Evolutionary conservation across 2,113 vertebrate species (phyloP).

Genomic region (Bujurquina vittata): DNA sequence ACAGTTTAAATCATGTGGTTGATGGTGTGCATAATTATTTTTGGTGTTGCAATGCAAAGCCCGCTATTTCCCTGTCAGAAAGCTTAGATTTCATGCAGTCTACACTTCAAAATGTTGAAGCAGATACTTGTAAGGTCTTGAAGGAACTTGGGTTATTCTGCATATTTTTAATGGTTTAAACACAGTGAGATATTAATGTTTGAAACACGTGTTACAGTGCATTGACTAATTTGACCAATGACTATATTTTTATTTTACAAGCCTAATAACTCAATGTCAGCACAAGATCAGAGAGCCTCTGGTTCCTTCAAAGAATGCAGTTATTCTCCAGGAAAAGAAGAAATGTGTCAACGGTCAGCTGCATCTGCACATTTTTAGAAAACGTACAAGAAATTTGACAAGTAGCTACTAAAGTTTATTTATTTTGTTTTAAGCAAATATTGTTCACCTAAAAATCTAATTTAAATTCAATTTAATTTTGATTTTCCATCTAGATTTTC

Average conservation of each 20-base stretch:
- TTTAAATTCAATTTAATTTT: neutral
- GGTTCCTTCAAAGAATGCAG: neutral
- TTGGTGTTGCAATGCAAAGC: slow-evolving; percentile 87
- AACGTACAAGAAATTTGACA: neutral
- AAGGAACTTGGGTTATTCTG: neutral
- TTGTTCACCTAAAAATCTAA: neutral
- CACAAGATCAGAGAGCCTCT: neutral
- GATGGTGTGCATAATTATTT: slow-evolving; percentile 89
- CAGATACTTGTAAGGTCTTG: neutral
- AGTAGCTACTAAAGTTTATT: neutral
- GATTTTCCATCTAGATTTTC: too few species aligned
- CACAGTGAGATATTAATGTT: neutral
- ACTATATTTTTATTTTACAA: slow-evolving; percentile 45
- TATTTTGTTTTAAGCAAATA: neutral
- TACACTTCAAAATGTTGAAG: neutral
- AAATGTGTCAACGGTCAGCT: neutral
- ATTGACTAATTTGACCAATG: neutral
- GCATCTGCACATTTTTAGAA: neutral
- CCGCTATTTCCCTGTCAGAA: neutral
- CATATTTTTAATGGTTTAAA: neutral
- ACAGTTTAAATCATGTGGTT: slow-evolving; percentile 78
- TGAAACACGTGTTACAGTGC: neutral
- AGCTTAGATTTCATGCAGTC: neutral
- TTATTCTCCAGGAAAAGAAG: neutral
- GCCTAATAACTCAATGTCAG: neutral